phyloP scores from a whole-genome alignment of 2,113 vertebrate species.

The Raja brachyura region DNA sequence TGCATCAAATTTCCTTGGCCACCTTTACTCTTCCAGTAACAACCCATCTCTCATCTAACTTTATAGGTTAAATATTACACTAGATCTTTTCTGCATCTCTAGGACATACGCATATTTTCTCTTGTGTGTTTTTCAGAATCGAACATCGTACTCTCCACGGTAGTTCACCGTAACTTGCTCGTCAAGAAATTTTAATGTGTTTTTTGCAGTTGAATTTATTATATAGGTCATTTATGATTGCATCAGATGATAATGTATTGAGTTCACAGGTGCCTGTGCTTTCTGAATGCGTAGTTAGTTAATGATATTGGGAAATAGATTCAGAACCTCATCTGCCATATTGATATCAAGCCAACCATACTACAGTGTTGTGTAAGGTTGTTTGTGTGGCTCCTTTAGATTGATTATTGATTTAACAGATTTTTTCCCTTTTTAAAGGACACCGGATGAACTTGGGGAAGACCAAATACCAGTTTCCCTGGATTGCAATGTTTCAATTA shows the following conservation, averaged over 20 bases:
- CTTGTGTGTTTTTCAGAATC: too few species aligned
- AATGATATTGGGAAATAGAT: neutral
- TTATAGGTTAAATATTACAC: too few species aligned
- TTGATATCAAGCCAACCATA: neutral
- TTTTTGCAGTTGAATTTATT: too few species aligned
- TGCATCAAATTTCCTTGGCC: too few species aligned
- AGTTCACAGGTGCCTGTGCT: neutral
- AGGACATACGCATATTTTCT: too few species aligned
- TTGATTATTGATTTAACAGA: neutral
- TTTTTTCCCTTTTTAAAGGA: conserved; percentile 16
- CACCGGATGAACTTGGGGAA: conserved; percentile 5
- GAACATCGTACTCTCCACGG: too few species aligned
- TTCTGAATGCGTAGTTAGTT: neutral
- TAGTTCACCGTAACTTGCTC: too few species aligned
- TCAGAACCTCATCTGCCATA: neutral
- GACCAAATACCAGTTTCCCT: neutral
- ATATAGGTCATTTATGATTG: neutral
- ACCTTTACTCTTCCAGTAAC: too few species aligned
- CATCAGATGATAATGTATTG: neutral
- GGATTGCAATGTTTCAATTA: neutral
- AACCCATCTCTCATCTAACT: too few species aligned
- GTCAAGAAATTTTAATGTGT: too few species aligned
- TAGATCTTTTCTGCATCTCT: too few species aligned
- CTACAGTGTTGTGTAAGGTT: neutral
- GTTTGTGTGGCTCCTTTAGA: neutral